Conservation (phyloP, 92 coral and sea anemone species). For the Metridium senile region DNA sequence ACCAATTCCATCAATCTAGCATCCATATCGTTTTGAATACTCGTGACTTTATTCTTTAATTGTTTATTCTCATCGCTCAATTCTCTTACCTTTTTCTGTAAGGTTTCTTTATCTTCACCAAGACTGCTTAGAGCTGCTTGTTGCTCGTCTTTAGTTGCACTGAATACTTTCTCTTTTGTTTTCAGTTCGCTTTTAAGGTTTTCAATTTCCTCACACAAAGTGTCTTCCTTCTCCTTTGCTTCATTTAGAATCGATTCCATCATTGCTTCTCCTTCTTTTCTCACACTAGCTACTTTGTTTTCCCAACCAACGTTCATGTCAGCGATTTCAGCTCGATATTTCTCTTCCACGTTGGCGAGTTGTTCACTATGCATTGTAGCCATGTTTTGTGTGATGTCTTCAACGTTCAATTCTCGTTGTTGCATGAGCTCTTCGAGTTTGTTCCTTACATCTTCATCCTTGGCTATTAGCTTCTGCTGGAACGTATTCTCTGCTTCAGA, state of each 20-base stretch:
- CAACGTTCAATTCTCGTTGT: slow-evolving; percentile 80
- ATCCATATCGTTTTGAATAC: slow-evolving; percentile 71
- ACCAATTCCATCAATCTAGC: slow-evolving; percentile 81
- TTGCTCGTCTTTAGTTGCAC: slow-evolving; percentile 66
- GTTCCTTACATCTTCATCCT: slow-evolving; percentile 66
- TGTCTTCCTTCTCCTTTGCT: slow-evolving; percentile 90
- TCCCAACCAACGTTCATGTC: slow-evolving; percentile 92
- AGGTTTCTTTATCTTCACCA: slow-evolving; percentile 68
- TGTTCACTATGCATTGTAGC: slow-evolving; percentile 79
- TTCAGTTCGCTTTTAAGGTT: slow-evolving; percentile 72
- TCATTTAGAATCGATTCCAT: slow-evolving; percentile 81
- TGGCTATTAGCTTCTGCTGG: slow-evolving; percentile 66
- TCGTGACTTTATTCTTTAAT: slow-evolving; percentile 65
- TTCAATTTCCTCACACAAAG: slow-evolving; percentile 56
- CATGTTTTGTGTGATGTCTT: slow-evolving; percentile 78
- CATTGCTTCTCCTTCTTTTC: slow-evolving; percentile 84
- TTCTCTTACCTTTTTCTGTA: slow-evolving; percentile 76
- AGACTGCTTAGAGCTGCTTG: slow-evolving; percentile 55
- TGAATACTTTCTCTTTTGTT: slow-evolving; percentile 55
- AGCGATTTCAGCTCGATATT: slow-evolving; percentile 77
- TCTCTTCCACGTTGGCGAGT: slow-evolving; percentile 75
- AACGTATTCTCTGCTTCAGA: slow-evolving; percentile 55
- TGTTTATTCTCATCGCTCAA: slow-evolving; percentile 71
- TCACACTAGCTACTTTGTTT: slow-evolving; percentile 74
- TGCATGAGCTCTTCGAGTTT: slow-evolving; percentile 78